Conservation (phyloP, 2,113 vertebrate genomes). For the Poicephalus gulielmi region DNA sequence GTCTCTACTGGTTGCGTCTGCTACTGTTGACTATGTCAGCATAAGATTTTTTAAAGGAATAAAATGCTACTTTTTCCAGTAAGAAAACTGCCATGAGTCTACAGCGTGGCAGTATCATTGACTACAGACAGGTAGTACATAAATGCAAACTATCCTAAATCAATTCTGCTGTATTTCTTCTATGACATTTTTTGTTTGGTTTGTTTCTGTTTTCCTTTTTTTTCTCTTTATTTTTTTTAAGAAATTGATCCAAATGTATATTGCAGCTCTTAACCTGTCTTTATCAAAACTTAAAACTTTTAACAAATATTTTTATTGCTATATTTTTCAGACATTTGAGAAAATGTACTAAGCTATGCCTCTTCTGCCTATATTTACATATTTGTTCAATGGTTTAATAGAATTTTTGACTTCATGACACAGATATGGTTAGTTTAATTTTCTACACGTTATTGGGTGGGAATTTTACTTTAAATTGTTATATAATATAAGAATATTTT, state of each 20-base stretch:
- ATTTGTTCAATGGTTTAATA: background rate
- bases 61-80: background rate
- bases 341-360: background rate
- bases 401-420: background rate
- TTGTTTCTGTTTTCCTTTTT: background rate
- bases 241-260: background rate
- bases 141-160: background rate
- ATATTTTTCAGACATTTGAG: background rate
- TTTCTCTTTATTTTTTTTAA: fast-evolving
- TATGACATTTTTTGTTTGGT: fast-evolving
- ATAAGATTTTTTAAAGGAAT: background rate
- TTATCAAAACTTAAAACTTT: background rate
- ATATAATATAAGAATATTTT: background rate
- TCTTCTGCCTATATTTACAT: background rate
- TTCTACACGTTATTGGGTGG: background rate
- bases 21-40: background rate
- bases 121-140: too few relatives aligned
- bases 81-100: background rate
- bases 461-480: background rate
- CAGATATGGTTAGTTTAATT: background rate
- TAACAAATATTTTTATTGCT: background rate
- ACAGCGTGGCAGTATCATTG: background rate
- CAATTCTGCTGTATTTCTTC: background rate
- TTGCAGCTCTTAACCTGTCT: background rate
- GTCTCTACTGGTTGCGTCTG: background rate